Evolutionary conservation across 2,113 vertebrate genomes (phyloP), one percentile per base, ranked within the genome.

Genomic region (Rhegmatorhina hoffmannsi): DNA sequence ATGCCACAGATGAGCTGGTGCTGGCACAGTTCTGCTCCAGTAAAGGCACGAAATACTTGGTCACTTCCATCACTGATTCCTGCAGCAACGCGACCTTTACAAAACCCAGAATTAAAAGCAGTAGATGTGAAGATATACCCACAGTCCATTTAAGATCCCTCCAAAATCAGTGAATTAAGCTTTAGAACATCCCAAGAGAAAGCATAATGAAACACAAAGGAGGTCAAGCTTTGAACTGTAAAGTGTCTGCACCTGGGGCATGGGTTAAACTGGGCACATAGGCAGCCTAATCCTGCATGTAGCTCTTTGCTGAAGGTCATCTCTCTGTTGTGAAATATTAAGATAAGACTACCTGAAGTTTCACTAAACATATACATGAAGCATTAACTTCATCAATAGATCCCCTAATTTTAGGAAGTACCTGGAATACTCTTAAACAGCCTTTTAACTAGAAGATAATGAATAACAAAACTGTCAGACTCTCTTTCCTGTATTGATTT

Each of bases 401-500:
- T 83, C 11, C 60, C 40, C 34, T 70, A 52, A 20, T 84, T 93
- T 94, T 78, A 92, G 56, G 46, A 78, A 75, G 47, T 34, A 81
- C 55, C 40, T 94, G 60, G 34, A 95, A 93, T 91, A 84, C 26
- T 83, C 73, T 87, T 82, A 80, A 91, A 82, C 3, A 18, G 13
- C 17, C 91, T 58, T 83, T 94, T 55, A 87, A 84, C 64, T 56
- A 46, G 80, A 94, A 92, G 70, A 78, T 87, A 93, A 89, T 90
- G 74, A 95, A 78, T 89, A 96, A 89, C 73, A 83, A 95, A 94
- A 68, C 63, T 72, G 59, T 66, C 87, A 94, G 60, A 6, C n/a
- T 87, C 33, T 74, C 47, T 72, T 97, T 90, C 82, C 80, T 91
- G 58, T 88, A 83, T 86, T 76, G 72, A 95, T 96, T 94, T 96